Evolutionary conservation across 1,140 invertebrate species (phyloP).

Genomic region (Halictus rubicundus): DNA sequence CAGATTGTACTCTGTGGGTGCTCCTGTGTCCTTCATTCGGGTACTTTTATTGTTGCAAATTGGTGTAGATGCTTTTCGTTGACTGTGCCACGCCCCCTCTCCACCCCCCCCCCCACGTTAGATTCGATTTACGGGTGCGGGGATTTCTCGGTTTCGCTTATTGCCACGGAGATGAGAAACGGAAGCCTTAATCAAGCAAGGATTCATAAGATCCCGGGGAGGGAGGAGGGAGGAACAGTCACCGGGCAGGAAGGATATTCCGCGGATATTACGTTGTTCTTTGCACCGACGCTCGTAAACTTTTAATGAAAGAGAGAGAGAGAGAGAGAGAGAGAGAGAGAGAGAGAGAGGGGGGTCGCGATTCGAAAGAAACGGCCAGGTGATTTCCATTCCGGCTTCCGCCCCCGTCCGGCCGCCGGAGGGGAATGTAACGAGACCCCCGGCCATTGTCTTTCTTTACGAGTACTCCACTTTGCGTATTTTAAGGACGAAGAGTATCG

Average conservation of each 20-base stretch:
- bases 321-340: slow-evolving; percentile 29
- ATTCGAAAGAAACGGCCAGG: slow-evolving; percentile 21
- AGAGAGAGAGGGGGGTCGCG: no score
- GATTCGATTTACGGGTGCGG: neutral
- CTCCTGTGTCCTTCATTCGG: no score
- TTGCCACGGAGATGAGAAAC: neutral
- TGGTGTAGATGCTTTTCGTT: no score
- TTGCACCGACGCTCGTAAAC: slow-evolving; percentile 23
- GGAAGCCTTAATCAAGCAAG: slow-evolving; percentile 4
- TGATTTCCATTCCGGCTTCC: neutral
- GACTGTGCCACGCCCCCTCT: no score
- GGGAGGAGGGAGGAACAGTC: no score
- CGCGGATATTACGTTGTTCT: slow-evolving; percentile 30
- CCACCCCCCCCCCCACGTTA: neutral
- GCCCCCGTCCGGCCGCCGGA: neutral
- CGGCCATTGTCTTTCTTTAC: slow-evolving; percentile 13
- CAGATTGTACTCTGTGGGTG: no score
- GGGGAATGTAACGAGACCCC: slow-evolving; percentile 7
- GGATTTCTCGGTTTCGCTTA: neutral
- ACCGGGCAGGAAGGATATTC: neutral
- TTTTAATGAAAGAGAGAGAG: slow-evolving; percentile 38
- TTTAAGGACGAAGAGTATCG: neutral
- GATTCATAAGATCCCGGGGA: neutral
- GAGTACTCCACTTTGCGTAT: neutral
- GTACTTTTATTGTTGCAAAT: no score